phyloP scores from a whole-genome alignment of 2,888 invertebrate genomes.

The Congeria kusceri region DNA sequence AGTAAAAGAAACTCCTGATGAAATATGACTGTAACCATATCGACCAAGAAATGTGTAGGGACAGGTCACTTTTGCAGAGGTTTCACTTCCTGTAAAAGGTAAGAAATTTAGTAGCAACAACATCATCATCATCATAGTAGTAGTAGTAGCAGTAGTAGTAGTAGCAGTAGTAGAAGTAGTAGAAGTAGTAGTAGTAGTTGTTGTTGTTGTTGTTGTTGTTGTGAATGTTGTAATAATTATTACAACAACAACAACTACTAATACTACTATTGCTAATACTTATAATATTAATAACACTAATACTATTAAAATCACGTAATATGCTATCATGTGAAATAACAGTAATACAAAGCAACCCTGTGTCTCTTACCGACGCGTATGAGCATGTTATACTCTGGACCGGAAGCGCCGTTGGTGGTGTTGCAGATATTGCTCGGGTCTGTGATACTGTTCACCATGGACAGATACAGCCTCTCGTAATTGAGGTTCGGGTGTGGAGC shows the following conservation, averaged over 20 bases:
- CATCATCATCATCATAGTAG: too few relatives aligned
- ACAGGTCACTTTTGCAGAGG: slow-evolving; percentile 39
- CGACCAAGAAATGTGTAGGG: slow-evolving; percentile 50
- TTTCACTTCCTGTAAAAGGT: slow-evolving; percentile 40
- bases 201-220: too few relatives aligned
- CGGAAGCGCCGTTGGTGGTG: slow-evolving; percentile 26
- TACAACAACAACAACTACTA: too few relatives aligned
- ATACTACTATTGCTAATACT: too few relatives aligned
- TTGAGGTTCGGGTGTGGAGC: slow-evolving; percentile 26
- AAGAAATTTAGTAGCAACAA: too few relatives aligned
- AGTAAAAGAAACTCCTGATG: slow-evolving; percentile 5
- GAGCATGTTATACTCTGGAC: slow-evolving; percentile 50
- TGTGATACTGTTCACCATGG: slow-evolving; percentile 20
- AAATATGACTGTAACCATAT: slow-evolving; percentile 48
- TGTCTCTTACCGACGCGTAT: slow-evolving; percentile 36
- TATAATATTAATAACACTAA: too few relatives aligned
- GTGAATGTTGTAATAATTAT: too few relatives aligned
- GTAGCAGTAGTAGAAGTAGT: too few relatives aligned
- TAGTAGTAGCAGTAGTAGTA: too few relatives aligned
- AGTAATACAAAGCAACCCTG: neutral
- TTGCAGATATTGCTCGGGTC: slow-evolving; percentile 36
- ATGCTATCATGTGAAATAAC: neutral
- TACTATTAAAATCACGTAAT: too few relatives aligned
- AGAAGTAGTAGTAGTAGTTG: too few relatives aligned
- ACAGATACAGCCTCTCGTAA: slow-evolving; percentile 41